Percentiles rank a stretch among this genome's conserved stretches.
phyloP scores from a whole-genome alignment of 2,888 invertebrate species.

The Brassicogethes aeneus region DNA sequence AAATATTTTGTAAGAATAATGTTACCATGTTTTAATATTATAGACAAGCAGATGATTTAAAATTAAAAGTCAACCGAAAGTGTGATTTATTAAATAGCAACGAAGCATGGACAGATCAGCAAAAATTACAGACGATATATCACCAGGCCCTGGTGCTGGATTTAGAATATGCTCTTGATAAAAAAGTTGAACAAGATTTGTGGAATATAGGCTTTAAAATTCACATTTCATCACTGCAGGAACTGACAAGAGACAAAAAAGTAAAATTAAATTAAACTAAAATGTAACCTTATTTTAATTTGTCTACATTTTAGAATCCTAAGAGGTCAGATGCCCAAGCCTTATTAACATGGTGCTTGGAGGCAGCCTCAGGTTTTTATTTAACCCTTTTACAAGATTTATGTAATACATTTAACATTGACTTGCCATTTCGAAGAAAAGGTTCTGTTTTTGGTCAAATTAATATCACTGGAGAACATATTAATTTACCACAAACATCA shows the following conservation, averaged over 20 bases:
- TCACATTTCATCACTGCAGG: conserved; percentile 71
- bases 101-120: conserved; percentile 39
- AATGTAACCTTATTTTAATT: conserved; percentile 1
- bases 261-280: conserved; percentile 35
- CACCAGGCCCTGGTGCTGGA: conserved; percentile 70
- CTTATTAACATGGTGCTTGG: conserved; percentile 69
- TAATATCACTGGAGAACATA: conserved; percentile 25
- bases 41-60: conserved; percentile 68
- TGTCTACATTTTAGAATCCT: conserved; percentile 49
- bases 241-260: conserved; percentile 70
- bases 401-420: conserved; percentile 71
- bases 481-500: conserved; percentile 48
- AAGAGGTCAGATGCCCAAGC: conserved; percentile 68
- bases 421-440: conserved; percentile 62
- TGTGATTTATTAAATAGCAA: conserved; percentile 44
- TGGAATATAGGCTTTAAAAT: conserved; percentile 87
- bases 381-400: conserved; percentile 72
- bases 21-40: too few relatives aligned
- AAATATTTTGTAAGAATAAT: background rate
- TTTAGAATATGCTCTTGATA: conserved; percentile 78
- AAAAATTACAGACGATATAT: conserved; percentile 49
- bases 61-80: conserved; percentile 57
- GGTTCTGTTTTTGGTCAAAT: conserved; percentile 35
- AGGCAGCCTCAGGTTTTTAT: conserved; percentile 80
- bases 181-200: conserved; percentile 81